Conservation (phyloP, 2,113 vertebrate genomes). For the Passer domesticus region DNA sequence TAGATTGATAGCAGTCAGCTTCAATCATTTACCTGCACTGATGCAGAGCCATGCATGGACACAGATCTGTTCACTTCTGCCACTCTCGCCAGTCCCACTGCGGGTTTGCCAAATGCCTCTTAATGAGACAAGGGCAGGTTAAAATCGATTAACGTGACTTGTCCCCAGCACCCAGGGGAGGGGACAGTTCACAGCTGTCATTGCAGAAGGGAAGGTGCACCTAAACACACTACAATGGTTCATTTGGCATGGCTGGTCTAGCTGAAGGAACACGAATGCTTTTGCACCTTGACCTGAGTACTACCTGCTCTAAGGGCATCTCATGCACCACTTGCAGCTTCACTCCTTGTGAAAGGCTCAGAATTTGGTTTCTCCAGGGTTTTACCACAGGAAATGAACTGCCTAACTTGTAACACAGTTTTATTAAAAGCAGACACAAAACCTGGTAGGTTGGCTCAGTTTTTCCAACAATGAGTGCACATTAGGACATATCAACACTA, state of each 20-base stretch:
- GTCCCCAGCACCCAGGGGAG: not conserved
- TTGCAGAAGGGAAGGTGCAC: not conserved
- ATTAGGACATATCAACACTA: not conserved
- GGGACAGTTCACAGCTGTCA: not conserved
- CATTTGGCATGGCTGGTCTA: not conserved
- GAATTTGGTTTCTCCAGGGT: not conserved
- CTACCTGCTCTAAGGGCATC: not conserved
- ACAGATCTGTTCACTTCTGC: accelerated
- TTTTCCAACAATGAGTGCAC: not conserved
- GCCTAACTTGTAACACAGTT: not conserved
- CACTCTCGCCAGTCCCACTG: not conserved
- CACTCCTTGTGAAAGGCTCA: not conserved
- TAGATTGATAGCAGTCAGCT: not conserved
- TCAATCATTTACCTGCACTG: not conserved
- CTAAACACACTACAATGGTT: not conserved
- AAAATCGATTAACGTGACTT: not conserved
- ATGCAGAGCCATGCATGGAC: not conserved
- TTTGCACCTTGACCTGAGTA: not conserved
- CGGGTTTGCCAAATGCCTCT: not conserved
- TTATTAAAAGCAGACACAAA: not conserved
- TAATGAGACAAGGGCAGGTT: not conserved
- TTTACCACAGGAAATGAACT: not conserved
- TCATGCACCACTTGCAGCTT: not conserved
- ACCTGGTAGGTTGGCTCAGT: not conserved
- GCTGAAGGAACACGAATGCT: not conserved